These are phyloP conservation scores for Cydia pomonella DNA, from an alignment of 1,140 invertebrate genomes.

Conservation along the genomic window DNA sequence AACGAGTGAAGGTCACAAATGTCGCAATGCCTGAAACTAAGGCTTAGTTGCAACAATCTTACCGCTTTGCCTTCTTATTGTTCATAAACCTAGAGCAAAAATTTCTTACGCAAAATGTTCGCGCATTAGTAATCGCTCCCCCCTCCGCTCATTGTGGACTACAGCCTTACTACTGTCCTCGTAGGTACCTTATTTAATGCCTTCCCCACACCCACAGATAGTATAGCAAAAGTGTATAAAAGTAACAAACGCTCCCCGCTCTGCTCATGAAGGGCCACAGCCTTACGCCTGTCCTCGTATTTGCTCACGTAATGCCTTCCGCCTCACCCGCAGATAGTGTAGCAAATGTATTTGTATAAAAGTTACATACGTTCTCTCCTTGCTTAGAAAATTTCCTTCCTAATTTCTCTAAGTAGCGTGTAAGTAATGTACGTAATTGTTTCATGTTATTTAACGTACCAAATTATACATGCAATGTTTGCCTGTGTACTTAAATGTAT, in stretches of 20 bases:
- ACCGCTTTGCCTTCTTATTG: too few relatives aligned
- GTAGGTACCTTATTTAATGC: too few relatives aligned
- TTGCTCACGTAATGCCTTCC: constrained; percentile 1
- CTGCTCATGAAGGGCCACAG: not conserved
- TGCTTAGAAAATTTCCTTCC: not conserved
- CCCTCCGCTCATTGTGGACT: too few relatives aligned
- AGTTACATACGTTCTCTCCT: not conserved
- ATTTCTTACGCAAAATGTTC: too few relatives aligned
- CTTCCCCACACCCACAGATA: too few relatives aligned
- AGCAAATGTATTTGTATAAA: constrained; percentile 6
- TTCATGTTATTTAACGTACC: not conserved
- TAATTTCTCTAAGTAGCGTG: not conserved
- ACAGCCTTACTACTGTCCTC: too few relatives aligned
- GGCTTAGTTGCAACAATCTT: too few relatives aligned
- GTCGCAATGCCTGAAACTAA: too few relatives aligned
- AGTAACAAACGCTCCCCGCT: not conserved
- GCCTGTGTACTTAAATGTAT: not conserved
- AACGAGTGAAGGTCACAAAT: too few relatives aligned
- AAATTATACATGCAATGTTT: not conserved
- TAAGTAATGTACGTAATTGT: not conserved
- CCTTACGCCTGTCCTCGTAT: not conserved
- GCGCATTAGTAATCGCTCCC: too few relatives aligned
- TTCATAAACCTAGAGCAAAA: too few relatives aligned
- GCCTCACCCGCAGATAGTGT: constrained; percentile 6
- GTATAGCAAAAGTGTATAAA: too few relatives aligned